A percentile compares a stretch with the other conserved stretches of the same genome.
Evolutionary conservation across 2,888 invertebrate species (phyloP).

Genomic region (Leptarthrus brevirostris): DNA sequence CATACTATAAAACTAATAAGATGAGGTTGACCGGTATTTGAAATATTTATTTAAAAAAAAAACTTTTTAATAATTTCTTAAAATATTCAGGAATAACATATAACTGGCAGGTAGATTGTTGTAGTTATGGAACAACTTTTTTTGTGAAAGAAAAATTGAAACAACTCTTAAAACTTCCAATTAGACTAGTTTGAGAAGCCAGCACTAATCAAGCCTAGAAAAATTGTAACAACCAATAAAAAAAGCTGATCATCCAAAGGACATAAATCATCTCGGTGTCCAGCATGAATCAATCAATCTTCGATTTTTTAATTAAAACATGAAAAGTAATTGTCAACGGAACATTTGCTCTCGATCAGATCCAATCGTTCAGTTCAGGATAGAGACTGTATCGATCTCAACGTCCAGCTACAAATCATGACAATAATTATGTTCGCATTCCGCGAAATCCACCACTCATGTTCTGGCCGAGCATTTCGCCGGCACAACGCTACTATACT

Average conservation of each 20-base stretch:
- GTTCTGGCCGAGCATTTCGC: conserved; percentile 18
- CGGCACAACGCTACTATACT: not conserved
- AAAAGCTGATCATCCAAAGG: conserved; percentile 33
- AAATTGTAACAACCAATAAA: not conserved
- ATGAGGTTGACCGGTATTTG: too few relatives aligned
- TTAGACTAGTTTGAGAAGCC: conserved; percentile 19
- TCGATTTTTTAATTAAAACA: conserved; percentile 33
- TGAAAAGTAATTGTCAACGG: conserved; percentile 43
- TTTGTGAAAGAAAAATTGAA: not conserved
- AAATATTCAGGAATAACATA: too few relatives aligned
- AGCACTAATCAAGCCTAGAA: conserved; percentile 8
- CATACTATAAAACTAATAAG: too few relatives aligned
- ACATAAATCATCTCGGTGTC: conserved; percentile 39
- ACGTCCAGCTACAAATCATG: conserved; percentile 28
- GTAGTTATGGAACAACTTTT: too few relatives aligned
- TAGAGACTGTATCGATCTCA: not conserved
- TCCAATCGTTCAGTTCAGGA: not conserved
- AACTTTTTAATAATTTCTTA: too few relatives aligned
- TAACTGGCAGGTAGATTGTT: too few relatives aligned
- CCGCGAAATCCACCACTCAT: conserved; percentile 23
- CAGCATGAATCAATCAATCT: conserved; percentile 40
- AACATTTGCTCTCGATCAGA: conserved; percentile 14
- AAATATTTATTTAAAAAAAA: too few relatives aligned
- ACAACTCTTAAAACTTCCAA: conserved; percentile 17
- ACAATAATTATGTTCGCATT: conserved; percentile 41